Evolutionary conservation across 2,113 vertebrate species (phyloP), one percentile per base, ranked within the genome.

Genomic region (Capreolus pygargus): DNA sequence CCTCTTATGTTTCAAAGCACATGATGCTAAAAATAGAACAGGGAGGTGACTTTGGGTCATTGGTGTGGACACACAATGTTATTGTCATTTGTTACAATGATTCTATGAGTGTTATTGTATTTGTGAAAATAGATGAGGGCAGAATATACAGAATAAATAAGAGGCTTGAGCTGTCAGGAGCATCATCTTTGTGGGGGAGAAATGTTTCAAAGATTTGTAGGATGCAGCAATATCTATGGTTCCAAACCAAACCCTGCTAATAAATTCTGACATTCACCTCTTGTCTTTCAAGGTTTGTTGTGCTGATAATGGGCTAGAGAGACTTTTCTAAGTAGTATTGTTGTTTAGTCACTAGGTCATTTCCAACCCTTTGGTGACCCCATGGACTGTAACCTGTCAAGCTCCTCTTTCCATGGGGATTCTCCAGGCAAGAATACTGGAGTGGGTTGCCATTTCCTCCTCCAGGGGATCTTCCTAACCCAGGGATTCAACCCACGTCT

Each of bases 41-140:
- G 57, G 36, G 33, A 9, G 39, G 8, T 1, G 16, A 6, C 76
- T 11, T 52, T 25, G 19, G 45, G 14, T 50, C 52, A 0, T 12
- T 7, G 25, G 8, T 2, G 4, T 4, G n/a, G 27, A 25, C n/a
- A 12, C 9, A 2, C 16, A 5, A 8, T 2, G 39, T 23, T n/a
- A 15, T 9, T n/a, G 14, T 55, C 78, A n/a, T 7, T 15, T 21
- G 27, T 39, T 47, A 7, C 43, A 15, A 15, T 1, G 7, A 2
- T 58, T 54, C 0, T 33, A 28, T 47, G 81, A 54, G 57, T 15
- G 10, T 5, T 4, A 1, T 0, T 12, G 33, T 21, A n/a, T 25
- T 23, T 54, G 3, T 74, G 14, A 84, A 43, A 76, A 25, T 4
- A 7, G 15, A 28, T 70, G 50, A 70, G 3, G 1, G 2, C 14